Percentiles rank a stretch among this genome's conserved stretches.
These are phyloP conservation scores for Drosophila percnosoma DNA, from an alignment of 2,888 invertebrate species.

Conservation along the genomic window DNA sequence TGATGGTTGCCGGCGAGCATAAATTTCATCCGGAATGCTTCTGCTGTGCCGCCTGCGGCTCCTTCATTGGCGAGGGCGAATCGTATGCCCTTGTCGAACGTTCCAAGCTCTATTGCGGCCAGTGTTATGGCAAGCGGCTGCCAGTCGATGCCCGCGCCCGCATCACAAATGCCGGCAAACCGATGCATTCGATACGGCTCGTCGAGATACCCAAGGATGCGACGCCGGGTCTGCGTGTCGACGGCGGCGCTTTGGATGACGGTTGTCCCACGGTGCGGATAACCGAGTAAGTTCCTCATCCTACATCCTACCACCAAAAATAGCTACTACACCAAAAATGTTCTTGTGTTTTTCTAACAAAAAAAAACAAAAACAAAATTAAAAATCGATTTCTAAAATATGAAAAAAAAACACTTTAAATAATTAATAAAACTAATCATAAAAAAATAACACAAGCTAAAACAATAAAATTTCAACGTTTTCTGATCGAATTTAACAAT, in stretches of 20 bases:
- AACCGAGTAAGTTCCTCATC: slow-evolving; percentile 87
- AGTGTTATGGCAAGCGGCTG: slow-evolving; percentile 87
- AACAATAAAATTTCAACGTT: not conserved
- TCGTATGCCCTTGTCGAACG: slow-evolving; percentile 96
- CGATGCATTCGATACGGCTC: slow-evolving; percentile 93
- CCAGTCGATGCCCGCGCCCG: slow-evolving; percentile 60
- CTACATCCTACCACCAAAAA: not conserved
- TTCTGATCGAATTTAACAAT: not conserved
- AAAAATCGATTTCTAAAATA: not conserved
- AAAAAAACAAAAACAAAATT: not conserved
- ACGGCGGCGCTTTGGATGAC: slow-evolving; percentile 74
- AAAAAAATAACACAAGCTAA: not conserved
- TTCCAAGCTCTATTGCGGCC: slow-evolving; percentile 93
- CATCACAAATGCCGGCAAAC: slow-evolving; percentile 83
- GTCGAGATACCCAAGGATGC: slow-evolving; percentile 90
- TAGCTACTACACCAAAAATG: not conserved
- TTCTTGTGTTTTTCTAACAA: not conserved
- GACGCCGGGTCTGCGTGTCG: slow-evolving; percentile 87
- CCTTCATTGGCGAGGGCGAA: slow-evolving; percentile 96
- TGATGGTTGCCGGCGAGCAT: slow-evolving; percentile 97
- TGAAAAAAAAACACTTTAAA: not conserved
- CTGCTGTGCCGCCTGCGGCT: slow-evolving; percentile 92
- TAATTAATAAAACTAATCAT: not conserved
- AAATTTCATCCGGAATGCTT: slow-evolving; percentile 99
- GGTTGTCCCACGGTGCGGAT: slow-evolving; percentile 88